Percentiles rank a stretch among this genome's conserved stretches.
These are phyloP conservation scores for Drosophila incognita DNA, from an alignment of 2,888 invertebrate species.

Conservation along the genomic window DNA sequence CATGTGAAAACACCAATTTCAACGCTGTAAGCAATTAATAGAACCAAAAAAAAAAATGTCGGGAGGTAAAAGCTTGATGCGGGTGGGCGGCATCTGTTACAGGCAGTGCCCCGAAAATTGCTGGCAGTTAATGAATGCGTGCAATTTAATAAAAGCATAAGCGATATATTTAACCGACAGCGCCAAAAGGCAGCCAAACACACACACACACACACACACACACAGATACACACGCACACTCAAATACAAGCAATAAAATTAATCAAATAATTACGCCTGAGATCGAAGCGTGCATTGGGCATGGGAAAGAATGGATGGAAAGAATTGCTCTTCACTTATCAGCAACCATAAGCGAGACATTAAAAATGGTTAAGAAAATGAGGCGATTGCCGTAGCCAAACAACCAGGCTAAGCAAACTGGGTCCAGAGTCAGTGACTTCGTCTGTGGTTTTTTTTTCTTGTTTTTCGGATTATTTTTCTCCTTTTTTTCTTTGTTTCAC, in stretches of 20 bases:
- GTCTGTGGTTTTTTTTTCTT: conserved; percentile 23
- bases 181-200: conserved; percentile 18
- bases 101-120: conserved; percentile 24
- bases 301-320: conserved; percentile 12
- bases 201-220: conserved; percentile 9
- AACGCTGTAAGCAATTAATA: conserved; percentile 61
- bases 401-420: conserved; percentile 34
- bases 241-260: conserved; percentile 71
- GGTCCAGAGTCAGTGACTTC: conserved; percentile 34
- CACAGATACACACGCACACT: conserved; percentile 10
- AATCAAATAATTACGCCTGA: conserved; percentile 74
- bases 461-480: conserved; percentile 28
- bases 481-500: conserved; percentile 45
- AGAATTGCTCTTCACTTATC: conserved; percentile 65
- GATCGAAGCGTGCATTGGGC: conserved; percentile 12
- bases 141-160: conserved; percentile 79
- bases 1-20: conserved; percentile 65
- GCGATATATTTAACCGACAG: conserved; percentile 71
- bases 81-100: conserved; percentile 29
- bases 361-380: conserved; percentile 70
- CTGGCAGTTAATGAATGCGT: conserved; percentile 73
- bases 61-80: background rate
- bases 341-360: conserved; percentile 73
- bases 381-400: conserved; percentile 30
- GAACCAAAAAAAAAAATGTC: conserved; percentile 25